Evolutionary conservation across 2,113 vertebrate species (phyloP).

Genomic region (Pluvialis apricaria): DNA sequence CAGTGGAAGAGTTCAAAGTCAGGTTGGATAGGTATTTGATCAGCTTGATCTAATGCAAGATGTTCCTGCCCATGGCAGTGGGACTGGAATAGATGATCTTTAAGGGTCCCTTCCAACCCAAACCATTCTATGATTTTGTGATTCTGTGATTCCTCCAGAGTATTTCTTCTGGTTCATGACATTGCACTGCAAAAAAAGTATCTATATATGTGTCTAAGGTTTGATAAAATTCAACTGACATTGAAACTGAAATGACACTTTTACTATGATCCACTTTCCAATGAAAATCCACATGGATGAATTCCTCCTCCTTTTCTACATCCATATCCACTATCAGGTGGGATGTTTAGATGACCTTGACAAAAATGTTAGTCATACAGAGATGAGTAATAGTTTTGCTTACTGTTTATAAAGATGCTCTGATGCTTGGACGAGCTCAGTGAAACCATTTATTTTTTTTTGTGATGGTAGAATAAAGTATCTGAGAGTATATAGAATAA

Average conservation of each 20-base stretch:
- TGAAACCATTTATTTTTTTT: background rate
- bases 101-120: background rate
- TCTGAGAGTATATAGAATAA: background rate
- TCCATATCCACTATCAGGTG: background rate
- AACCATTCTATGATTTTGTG: background rate
- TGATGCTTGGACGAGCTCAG: background rate
- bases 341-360: background rate
- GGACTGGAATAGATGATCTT: background rate
- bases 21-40: background rate
- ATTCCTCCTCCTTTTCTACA: background rate
- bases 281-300: background rate
- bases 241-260: background rate
- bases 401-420: background rate
- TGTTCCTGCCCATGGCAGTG: background rate
- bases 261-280: background rate
- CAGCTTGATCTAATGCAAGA: background rate
- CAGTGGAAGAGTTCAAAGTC: background rate
- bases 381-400: background rate
- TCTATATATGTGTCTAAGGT: background rate
- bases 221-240: background rate
- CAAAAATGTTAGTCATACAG: background rate
- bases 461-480: background rate
- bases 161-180: background rate
- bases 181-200: background rate
- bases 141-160: background rate